Base-by-base conservation (phyloP, 2,888 invertebrate species). In the Cremastobaeus sp. region DNA sequence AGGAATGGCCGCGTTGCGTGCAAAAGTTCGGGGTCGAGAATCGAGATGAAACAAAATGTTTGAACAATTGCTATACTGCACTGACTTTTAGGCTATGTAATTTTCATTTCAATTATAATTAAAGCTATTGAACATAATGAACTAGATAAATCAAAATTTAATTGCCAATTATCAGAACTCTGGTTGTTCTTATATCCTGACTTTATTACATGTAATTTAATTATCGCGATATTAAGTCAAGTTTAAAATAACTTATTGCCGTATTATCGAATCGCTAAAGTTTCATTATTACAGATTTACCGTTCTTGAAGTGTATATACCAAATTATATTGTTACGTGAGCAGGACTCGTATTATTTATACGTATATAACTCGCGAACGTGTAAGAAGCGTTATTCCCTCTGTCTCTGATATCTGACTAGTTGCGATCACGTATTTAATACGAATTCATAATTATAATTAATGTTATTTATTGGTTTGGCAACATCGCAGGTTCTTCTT, bases 351-450 rank as follows among this genome's bases (percentile, higher is more conserved):
- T 17, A 28, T 45, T 59, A 60, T 60, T 60, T 60, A 60, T 48
- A n/a, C n/a, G n/a, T n/a, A n/a, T n/a, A n/a, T n/a, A n/a, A n/a
- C n/a, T n/a, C n/a, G n/a, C n/a, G 37, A 4, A 43, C 18, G 34
- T 45, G 30, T 14, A 34, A 21, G 43, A 43, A 43, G 9, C 21
- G 14, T 43, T 21, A 30, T 55, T 55, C 25, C 25, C 30, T 30
- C 39, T 28, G 41, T 21, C 9, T 20, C 20, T 15, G 45, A 59
- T 59, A 45, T 35, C 45, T 59, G 9, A 30, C 39, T 30, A 37
- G 48, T 8, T 48, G 37, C 9, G 47, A 60, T 60, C 48, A 48
- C 48, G 37, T 60, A 48, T 37, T 60, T 39, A 48, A 39, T 48
- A 25, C 14, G 37, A 45, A 21, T 39, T 34, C 15, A 11, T 47